phyloP scores from a whole-genome alignment of 2,113 vertebrate genomes.

The Syngnathus scovelli region DNA sequence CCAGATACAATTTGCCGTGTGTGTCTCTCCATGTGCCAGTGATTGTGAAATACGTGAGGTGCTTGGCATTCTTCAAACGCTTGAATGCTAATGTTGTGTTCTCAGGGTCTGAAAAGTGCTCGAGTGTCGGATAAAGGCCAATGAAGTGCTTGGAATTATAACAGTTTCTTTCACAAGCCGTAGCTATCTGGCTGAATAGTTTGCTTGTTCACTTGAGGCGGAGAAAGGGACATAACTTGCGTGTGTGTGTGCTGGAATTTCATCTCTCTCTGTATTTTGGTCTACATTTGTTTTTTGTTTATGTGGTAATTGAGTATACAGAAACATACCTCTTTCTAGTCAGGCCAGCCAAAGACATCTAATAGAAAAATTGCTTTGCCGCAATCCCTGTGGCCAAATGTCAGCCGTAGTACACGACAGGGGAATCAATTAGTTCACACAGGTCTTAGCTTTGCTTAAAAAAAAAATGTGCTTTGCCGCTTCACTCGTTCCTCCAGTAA shows the following conservation, averaged over 20 bases:
- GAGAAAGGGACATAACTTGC: not conserved
- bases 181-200: not conserved
- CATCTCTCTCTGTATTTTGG: too few species aligned
- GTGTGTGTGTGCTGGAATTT: not conserved
- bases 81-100: not conserved
- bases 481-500: conserved; percentile 4
- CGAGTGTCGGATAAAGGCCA: not conserved
- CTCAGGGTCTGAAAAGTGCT: not conserved
- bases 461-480: not conserved
- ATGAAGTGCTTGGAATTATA: conserved; percentile 1
- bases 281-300: too few species aligned
- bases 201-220: not conserved
- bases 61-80: not conserved
- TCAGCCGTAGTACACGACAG: too few species aligned
- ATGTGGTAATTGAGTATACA: too few species aligned
- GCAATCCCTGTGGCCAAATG: too few species aligned
- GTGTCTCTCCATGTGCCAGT: not conserved
- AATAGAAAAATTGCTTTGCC: too few species aligned
- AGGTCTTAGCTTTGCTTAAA: too few species aligned
- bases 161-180: not conserved
- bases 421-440: too few species aligned
- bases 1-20: not conserved
- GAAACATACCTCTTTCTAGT: too few species aligned
- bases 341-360: too few species aligned
- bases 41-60: not conserved